Conservation (phyloP, 2,797 vertebrate species). For the Potorous gilbertii region DNA sequence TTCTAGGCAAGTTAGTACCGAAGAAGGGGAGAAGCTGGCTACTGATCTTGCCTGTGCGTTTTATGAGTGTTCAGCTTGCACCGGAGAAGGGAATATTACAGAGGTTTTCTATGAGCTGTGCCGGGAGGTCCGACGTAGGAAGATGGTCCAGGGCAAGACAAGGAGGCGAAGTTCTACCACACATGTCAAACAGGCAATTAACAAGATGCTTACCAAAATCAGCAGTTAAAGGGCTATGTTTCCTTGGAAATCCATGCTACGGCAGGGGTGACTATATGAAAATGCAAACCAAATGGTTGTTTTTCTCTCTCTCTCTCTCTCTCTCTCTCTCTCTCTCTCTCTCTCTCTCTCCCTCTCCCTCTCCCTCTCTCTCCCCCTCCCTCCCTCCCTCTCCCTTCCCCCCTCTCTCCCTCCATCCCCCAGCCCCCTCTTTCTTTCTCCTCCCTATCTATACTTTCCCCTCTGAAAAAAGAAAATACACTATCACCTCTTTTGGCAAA, state of each 20-base stretch:
- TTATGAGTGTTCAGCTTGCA: constrained; percentile 97
- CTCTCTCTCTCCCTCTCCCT: no score
- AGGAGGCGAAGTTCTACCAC: constrained; percentile 97
- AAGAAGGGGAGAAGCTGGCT: constrained; percentile 96
- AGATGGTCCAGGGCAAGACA: constrained; percentile 95
- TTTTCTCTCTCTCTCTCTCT: not conserved
- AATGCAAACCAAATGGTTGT: constrained; percentile 20
- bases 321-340: no score
- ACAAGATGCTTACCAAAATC: constrained; percentile 99
- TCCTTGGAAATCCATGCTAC: constrained; percentile 24
- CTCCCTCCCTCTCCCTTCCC: no score
- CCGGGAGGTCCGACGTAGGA: constrained; percentile 93
- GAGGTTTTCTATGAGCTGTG: constrained; percentile 97
- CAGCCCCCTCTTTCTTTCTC: no score
- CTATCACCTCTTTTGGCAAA: not conserved
- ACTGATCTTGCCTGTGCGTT: constrained; percentile 97
- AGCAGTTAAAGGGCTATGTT: constrained; percentile 88
- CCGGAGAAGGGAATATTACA: constrained; percentile 91
- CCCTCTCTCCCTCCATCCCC: no score
- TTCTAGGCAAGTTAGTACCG: constrained; percentile 93
- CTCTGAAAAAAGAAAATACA: not conserved
- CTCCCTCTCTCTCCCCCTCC: not conserved
- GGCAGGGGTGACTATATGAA: constrained; percentile 19
- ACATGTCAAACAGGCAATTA: constrained; percentile 98
- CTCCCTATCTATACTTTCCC: not conserved